A percentile compares a stretch with the other conserved stretches of the same genome.
Conservation (phyloP, 2,113 vertebrate genomes). For the Ailuropoda melanoleuca region DNA sequence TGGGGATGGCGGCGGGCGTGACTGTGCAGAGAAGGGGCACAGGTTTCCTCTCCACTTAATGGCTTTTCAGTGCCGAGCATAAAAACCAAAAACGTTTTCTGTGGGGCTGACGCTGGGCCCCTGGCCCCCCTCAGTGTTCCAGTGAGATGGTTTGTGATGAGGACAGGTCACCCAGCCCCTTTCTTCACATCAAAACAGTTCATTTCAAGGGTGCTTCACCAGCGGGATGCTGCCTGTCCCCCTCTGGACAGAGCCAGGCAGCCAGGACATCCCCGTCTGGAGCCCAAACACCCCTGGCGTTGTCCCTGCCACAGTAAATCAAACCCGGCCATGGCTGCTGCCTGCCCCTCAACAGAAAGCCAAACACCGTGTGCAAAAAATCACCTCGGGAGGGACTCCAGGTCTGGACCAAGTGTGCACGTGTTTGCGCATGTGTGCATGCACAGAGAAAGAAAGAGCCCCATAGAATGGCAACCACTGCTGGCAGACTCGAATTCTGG, state of each 20-base stretch:
- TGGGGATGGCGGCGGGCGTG: background rate
- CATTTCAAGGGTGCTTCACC: background rate
- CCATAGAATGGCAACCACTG: slow-evolving; percentile 16
- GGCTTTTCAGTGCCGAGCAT: slow-evolving; percentile 35
- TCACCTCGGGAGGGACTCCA: background rate
- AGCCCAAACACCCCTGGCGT: background rate
- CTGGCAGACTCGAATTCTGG: background rate
- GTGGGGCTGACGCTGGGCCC: background rate
- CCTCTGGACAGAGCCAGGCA: background rate
- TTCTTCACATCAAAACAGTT: background rate
- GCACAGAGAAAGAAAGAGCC: background rate
- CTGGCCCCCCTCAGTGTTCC: background rate
- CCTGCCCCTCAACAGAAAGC: background rate
- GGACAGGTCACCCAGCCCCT: background rate
- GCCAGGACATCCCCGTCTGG: fast-evolving
- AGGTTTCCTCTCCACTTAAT: slow-evolving; percentile 50
- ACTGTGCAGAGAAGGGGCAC: background rate
- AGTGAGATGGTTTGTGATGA: fast-evolving
- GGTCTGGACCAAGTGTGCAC: background rate
- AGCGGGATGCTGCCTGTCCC: background rate
- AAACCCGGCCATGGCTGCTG: fast-evolving
- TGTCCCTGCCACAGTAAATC: background rate
- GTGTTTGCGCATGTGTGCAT: background rate
- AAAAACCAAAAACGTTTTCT: slow-evolving; percentile 12
- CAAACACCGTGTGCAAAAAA: background rate